These are phyloP conservation scores for Pachymerium ferrugineum DNA, from an alignment of 2,888 invertebrate species.

Conservation along the genomic window DNA sequence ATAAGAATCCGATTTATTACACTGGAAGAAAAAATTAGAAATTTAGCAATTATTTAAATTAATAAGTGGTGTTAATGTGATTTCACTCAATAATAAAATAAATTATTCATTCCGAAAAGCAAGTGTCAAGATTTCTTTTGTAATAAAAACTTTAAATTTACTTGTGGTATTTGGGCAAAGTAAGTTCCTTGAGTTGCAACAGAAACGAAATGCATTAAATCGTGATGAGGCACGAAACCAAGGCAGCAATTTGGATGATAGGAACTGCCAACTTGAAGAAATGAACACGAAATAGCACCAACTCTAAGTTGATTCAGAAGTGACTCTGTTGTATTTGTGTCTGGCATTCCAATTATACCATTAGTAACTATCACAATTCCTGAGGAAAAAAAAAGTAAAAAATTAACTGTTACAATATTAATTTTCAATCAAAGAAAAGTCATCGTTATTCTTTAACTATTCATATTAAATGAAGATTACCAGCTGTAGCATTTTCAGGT, in stretches of 20 bases:
- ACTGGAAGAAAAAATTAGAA: constrained; percentile 12
- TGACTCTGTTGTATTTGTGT: constrained; percentile 65
- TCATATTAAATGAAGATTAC: constrained; percentile 51
- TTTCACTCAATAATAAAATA: neutral
- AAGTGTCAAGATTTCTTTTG: neutral
- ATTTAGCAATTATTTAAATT: neutral
- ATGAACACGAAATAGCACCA: constrained; percentile 67
- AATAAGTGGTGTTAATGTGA: neutral
- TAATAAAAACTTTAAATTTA: constrained; percentile 35
- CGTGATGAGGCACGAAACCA: constrained; percentile 65
- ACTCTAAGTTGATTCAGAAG: constrained; percentile 66
- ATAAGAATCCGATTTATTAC: constrained; percentile 31
- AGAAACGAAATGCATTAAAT: constrained; percentile 68
- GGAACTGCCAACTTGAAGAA: constrained; percentile 63
- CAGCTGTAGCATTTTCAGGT: constrained; percentile 67
- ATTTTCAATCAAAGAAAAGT: constrained; percentile 19
- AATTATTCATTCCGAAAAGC: neutral
- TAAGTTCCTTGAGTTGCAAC: constrained; percentile 68
- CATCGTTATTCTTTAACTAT: neutral
- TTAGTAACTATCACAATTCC: constrained; percentile 69
- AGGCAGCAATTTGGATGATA: constrained; percentile 63
- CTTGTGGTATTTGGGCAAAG: constrained; percentile 55
- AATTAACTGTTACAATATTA: neutral
- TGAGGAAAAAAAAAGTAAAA: too few relatives aligned
- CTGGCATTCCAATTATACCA: constrained; percentile 64